phyloP scores from a whole-genome alignment of 2,797 vertebrate genomes.

The Lutjanus campechanus region DNA sequence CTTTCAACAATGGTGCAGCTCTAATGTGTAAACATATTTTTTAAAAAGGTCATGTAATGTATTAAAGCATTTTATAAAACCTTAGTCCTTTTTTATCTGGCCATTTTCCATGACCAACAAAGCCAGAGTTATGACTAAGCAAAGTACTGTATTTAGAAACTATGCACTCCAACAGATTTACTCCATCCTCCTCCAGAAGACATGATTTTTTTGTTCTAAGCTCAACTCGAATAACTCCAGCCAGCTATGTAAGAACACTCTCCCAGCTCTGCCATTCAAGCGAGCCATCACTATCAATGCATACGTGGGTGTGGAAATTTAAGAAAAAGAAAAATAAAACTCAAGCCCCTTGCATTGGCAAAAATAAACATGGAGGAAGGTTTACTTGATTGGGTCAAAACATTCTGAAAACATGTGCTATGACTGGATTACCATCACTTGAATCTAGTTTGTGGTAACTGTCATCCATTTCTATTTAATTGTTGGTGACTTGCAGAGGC shows the following conservation, averaged over 20 bases:
- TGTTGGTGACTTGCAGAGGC: not conserved
- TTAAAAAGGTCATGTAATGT: not conserved
- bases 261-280: conserved; percentile 44
- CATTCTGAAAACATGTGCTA: not conserved
- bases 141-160: conserved; percentile 55
- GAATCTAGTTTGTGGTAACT: not conserved
- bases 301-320: conserved; percentile 42
- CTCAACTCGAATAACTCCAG: conserved; percentile 25
- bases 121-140: conserved; percentile 50
- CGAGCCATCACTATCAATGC: conserved; percentile 42
- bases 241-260: conserved; percentile 25
- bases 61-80: not conserved
- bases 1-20: not conserved
- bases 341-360: conserved; percentile 13
- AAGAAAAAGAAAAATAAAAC: not conserved
- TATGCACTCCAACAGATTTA: conserved; percentile 35
- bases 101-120: conserved; percentile 27
- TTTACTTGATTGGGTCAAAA: conserved; percentile 16
- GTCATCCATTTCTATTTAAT: not conserved
- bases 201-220: conserved; percentile 31
- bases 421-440: not conserved
- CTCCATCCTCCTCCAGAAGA: conserved; percentile 49
- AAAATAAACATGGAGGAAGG: conserved; percentile 32
- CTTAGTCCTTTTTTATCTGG: conserved; percentile 11
- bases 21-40: not conserved